These are phyloP conservation scores for Coryphaenoides rupestris DNA, from an alignment of 2,113 vertebrate species.

Conservation along the genomic window DNA sequence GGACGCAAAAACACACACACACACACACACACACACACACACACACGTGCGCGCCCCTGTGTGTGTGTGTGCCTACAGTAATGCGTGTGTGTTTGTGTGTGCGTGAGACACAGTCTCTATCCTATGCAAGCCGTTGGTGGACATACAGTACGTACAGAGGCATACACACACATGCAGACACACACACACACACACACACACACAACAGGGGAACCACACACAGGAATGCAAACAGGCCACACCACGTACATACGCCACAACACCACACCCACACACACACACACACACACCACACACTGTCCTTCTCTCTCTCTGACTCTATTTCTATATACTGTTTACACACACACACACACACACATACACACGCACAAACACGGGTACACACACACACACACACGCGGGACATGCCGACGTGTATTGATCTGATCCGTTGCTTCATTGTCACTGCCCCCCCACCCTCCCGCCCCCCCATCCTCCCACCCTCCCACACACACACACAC, in stretches of 20 bases:
- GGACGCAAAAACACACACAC: slow-evolving; percentile 5
- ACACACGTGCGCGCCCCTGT: background rate
- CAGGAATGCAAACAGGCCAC: no score
- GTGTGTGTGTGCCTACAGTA: no score
- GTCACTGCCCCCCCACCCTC: no score
- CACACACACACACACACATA: no score
- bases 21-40: background rate
- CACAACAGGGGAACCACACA: no score
- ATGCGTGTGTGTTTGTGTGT: no score
- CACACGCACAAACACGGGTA: no score
- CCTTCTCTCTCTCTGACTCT: no score
- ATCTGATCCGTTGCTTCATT: no score
- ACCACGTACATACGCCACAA: background rate
- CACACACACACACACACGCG: no score
- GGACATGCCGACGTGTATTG: no score
- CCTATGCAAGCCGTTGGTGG: background rate
- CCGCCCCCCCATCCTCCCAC: background rate
- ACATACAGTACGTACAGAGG: background rate
- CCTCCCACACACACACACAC: background rate
- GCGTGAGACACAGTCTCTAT: background rate
- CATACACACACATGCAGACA: background rate
- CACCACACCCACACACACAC: background rate
- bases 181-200: background rate
- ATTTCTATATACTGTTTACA: background rate
- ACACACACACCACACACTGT: background rate